Evolutionary conservation across 2,888 invertebrate genomes (phyloP), one percentile per base, ranked within the genome.

Genomic region (Thymelicus sylvestris): DNA sequence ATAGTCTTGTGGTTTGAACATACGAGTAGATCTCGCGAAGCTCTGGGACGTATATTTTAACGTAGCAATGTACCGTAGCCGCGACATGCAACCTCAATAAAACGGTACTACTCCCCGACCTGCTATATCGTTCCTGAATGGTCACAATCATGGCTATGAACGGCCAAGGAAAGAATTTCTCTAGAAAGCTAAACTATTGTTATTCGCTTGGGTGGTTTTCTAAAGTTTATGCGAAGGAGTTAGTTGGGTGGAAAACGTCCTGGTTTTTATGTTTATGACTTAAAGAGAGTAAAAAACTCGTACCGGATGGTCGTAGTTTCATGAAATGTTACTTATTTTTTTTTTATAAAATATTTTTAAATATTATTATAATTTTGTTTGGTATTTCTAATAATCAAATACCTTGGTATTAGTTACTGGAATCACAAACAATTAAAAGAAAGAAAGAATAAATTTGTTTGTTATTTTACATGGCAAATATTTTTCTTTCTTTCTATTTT

Each of bases 171-270:
- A 55, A 55, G 55, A 55, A 55, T 55, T 24, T 55, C 24, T 19
- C 10, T 55, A 55, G 24, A 55, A 52, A 52, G 12, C 55, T 24
- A 24, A 55, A 55, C 55, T 19, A 55, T 55, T 24, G 24, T 24
- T 24, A 5, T 55, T 10, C 55, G 24, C 24, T 19, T 12, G 10
- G 24, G 10, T 8, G 55, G n/a, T 55, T 55, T 24, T 55, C 55
- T 55, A 55, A 55, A 55, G 55, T 55, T 55, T 55, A 52, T 50
- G 15, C 13, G 12, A 24, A 55, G 55, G 13, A 19, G 55, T 55
- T 24, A 24, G 55, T 55, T 55, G 55, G 10, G 24, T 55, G 55
- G 55, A 55, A 55, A 55, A 24, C 6, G 15, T 55, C 19, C 55
- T 24, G 55, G 55, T 24, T 55, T 52, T 15, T 52, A 52, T 52